A percentile compares a stretch with the other conserved stretches of the same genome.
Conservation (phyloP, 2,888 invertebrate species). For the Plutella xylostella region DNA sequence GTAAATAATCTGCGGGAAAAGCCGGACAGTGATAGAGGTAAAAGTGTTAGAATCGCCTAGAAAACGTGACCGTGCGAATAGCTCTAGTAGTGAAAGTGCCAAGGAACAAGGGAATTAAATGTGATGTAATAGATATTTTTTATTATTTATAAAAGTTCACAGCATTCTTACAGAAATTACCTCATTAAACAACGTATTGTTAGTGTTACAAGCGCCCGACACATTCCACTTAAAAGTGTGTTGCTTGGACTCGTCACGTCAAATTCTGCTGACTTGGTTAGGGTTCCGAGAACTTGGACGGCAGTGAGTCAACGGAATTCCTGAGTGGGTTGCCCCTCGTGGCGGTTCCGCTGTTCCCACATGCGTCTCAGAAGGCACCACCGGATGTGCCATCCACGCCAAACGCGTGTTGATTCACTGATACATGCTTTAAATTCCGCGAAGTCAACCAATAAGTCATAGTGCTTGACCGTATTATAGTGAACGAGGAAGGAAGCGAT, state of each 20-base stretch:
- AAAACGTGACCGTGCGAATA: background rate
- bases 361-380: slow-evolving; percentile 24
- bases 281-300: background rate
- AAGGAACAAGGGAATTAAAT: slow-evolving; percentile 13
- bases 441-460: no score
- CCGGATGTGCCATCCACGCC: background rate
- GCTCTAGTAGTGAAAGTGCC: background rate
- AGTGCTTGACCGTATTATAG: background rate
- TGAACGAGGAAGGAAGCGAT: background rate
- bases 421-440: no score
- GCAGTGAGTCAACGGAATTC: slow-evolving; percentile 2
- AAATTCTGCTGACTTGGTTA: background rate
- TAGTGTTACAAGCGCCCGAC: no score
- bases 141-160: no score
- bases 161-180: slow-evolving; percentile 16
- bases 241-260: background rate
- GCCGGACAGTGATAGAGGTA: no score
- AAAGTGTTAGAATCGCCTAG: background rate
- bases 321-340: slow-evolving; percentile 11
- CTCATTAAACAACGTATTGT: no score
- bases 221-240: no score
- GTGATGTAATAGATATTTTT: no score
- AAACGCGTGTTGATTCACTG: background rate
- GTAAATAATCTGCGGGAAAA: no score
- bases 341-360: slow-evolving; percentile 44